Percentiles rank a stretch among this genome's conserved stretches.
Conservation (phyloP, 2,797 vertebrate genomes). For the Gila robusta region DNA sequence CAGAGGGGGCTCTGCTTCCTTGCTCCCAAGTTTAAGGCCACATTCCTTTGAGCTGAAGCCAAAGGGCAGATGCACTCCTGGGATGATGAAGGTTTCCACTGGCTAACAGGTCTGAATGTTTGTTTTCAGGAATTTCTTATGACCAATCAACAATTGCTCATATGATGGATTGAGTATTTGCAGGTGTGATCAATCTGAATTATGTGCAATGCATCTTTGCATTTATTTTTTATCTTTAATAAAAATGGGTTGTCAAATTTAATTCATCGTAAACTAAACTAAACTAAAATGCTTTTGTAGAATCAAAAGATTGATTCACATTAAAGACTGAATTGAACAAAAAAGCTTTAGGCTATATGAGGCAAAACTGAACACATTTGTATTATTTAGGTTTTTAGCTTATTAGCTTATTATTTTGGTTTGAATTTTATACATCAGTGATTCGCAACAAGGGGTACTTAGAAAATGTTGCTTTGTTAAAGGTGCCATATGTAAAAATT, state of each 20-base stretch:
- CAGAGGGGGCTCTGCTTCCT: conserved; percentile 35
- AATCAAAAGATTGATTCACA: background rate
- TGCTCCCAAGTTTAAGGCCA: conserved; percentile 41
- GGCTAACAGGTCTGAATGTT: conserved; percentile 6
- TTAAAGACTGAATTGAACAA: background rate
- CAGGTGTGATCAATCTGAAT: background rate
- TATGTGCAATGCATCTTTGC: background rate
- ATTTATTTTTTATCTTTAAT: background rate
- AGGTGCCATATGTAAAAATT: too few species aligned
- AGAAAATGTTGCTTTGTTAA: background rate
- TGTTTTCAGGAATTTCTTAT: background rate
- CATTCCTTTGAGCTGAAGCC: conserved; percentile 54
- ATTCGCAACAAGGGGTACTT: background rate
- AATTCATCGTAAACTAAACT: background rate
- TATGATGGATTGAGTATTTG: background rate
- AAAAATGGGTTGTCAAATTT: background rate
- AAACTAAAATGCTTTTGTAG: background rate
- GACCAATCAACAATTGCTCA: background rate
- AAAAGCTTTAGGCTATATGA: background rate
- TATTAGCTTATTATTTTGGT: background rate
- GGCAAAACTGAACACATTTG: background rate
- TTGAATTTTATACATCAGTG: background rate
- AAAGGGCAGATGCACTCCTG: conserved; percentile 24
- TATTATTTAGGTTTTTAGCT: background rate
- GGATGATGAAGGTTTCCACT: conserved; percentile 43